A percentile compares a stretch with the other conserved stretches of the same genome.
These are phyloP conservation scores for Capitella teleta DNA, from an alignment of 1,140 invertebrate genomes.

Conservation along the genomic window DNA sequence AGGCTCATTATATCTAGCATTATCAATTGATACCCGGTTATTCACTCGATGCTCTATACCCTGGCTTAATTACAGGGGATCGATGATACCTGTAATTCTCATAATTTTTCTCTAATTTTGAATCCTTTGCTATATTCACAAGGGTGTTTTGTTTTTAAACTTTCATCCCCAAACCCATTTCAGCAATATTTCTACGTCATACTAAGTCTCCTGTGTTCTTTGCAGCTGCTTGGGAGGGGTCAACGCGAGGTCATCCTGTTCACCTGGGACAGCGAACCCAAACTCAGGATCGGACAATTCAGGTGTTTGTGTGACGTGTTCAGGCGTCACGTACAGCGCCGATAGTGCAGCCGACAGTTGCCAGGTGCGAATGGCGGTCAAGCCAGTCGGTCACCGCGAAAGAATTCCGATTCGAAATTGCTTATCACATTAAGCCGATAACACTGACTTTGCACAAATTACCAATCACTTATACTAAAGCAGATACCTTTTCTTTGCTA, in stretches of 20 bases:
- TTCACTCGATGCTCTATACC: too few species aligned
- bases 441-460: conserved; percentile 18
- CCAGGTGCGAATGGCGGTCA: conserved; percentile 12
- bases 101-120: too few species aligned
- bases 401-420: conserved; percentile 12
- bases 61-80: too few species aligned
- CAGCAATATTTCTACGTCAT: too few species aligned
- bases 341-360: conserved; percentile 13
- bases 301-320: conserved; percentile 16
- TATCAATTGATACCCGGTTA: too few species aligned
- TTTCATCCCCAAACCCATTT: too few species aligned
- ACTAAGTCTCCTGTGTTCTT: conserved; percentile 1
- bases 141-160: too few species aligned
- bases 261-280: conserved; percentile 18
- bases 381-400: conserved; percentile 13
- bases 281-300: conserved; percentile 9
- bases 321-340: conserved; percentile 13
- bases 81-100: too few species aligned
- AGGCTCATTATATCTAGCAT: too few species aligned
- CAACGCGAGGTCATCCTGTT: conserved; percentile 13
- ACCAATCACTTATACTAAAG: not conserved
- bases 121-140: too few species aligned
- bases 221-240: conserved; percentile 20
- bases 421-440: conserved; percentile 17
- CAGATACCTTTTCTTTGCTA: too few species aligned